Base-by-base conservation (phyloP, 2,797 vertebrate genomes). In the Micropoecilia bifurca region DNA sequence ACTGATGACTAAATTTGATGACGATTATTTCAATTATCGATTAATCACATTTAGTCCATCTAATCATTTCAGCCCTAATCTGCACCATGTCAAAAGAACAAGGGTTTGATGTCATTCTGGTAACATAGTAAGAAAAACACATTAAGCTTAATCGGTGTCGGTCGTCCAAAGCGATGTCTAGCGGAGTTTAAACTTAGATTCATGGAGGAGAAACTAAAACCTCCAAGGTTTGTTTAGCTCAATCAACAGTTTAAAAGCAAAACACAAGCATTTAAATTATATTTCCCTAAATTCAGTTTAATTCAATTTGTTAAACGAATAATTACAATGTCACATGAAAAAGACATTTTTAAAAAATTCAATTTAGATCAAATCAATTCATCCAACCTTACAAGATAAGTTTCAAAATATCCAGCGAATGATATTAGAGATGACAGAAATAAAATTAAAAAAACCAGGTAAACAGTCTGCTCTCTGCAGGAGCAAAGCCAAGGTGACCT, bases 171-270 rank as follows among this genome's bases (percentile, higher is more conserved):
- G 93, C 92, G 89, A 91, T 87, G 92, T 89, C 83, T 50, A 39
- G 83, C 82, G 82, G 81, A 66, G 90, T 93, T 94, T 95, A 95
- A 92, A 95, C 93, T 92, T 95, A 95, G 94, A 94, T 53, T 59
- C 80, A 75, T 71, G 74, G 76, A 88, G 87, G 50, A 53, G 50
- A 80, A 57, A n/a, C 50, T n/a, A 55, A 55, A 55, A 55, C 50
- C 25, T 55, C 25, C 50, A 55, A 25, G 25, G 50, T 55, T 55
- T 59, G 57, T 59, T 30, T 30, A 59, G 13, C 28, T 4, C 61
- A 36, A 20, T 33, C 30, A 20, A 36, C 61, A 63, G 61, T 9
- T 63, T 20, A 20, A 63, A 63, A 63, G 61, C 18, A 36, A 63
- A 63, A 18, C 33, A 63, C 33, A 20, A 36, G 61, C 33, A 33